Evolutionary conservation across 2,797 vertebrate genomes (phyloP).

Genomic region (Poecilia gillii): DNA sequence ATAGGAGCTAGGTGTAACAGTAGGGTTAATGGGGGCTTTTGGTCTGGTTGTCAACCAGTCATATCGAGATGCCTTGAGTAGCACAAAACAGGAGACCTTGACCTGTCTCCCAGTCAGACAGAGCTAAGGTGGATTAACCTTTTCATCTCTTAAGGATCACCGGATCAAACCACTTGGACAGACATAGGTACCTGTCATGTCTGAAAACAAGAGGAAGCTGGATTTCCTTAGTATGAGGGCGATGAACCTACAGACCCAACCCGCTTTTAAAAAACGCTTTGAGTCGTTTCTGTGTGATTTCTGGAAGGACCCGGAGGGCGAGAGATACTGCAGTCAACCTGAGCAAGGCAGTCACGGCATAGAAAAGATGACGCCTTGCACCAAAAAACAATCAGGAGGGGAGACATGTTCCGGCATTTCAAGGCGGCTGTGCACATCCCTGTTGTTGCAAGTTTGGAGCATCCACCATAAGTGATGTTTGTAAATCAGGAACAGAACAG

Average conservation of each 20-base stretch:
- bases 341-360: not conserved
- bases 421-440: not conserved
- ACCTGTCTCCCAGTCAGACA: conserved; percentile 12
- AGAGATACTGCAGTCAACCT: not conserved
- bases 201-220: conserved; percentile 17
- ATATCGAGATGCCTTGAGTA: conserved; percentile 26
- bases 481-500: not conserved
- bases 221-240: not conserved
- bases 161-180: conserved; percentile 46
- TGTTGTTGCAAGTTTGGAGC: not conserved
- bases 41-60: conserved; percentile 46
- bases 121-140: conserved; percentile 62
- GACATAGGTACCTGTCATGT: conserved; percentile 29
- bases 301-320: not conserved
- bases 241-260: not conserved
- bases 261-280: not conserved
- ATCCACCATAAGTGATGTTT: not conserved
- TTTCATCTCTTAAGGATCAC: conserved; percentile 48
- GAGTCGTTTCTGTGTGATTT: not conserved
- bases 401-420: not conserved
- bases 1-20: conserved; percentile 10
- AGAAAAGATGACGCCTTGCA: not conserved
- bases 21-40: conserved; percentile 44
- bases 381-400: not conserved
- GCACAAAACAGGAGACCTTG: conserved; percentile 23